Conservation (phyloP, 2,797 vertebrate genomes). For the Pempheris klunzingeri region DNA sequence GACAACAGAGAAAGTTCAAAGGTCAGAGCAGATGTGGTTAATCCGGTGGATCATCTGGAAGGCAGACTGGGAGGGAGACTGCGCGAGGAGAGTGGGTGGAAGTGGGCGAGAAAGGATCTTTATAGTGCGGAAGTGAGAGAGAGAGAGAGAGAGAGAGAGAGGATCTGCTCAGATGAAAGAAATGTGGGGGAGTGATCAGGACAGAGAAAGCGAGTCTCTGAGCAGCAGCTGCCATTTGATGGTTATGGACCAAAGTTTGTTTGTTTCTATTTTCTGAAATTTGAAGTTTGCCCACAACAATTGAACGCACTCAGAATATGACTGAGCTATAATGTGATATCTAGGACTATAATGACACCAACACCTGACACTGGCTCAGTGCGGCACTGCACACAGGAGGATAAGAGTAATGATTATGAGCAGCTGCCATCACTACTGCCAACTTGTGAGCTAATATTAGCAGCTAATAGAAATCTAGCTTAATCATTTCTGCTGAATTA, state of each 20-base stretch:
- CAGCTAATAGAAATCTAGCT: neutral
- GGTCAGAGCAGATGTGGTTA: conserved; percentile 65
- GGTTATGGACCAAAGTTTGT: conserved; percentile 20
- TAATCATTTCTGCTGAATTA: neutral
- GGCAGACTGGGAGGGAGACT: conserved; percentile 50
- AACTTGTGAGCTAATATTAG: neutral
- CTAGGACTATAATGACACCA: conserved; percentile 22
- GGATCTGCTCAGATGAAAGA: conserved; percentile 50
- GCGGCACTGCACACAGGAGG: neutral
- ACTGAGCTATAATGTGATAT: conserved; percentile 9
- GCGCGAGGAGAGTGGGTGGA: conserved; percentile 41
- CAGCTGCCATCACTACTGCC: conserved; percentile 7
- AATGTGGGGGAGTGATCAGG: conserved; percentile 54
- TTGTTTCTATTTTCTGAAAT: conserved; percentile 48
- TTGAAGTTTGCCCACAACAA: conserved; percentile 24
- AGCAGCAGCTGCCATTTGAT: conserved; percentile 31
- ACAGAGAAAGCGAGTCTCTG: conserved; percentile 20
- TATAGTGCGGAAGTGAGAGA: conserved; percentile 38
- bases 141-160: conserved; percentile 40
- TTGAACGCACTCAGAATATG: conserved; percentile 4
- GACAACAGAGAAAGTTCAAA: conserved; percentile 74
- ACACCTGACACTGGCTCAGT: conserved; percentile 19
- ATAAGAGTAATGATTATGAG: neutral
- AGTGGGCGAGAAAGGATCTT: conserved; percentile 56
- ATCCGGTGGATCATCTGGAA: conserved; percentile 72